A percentile compares a stretch with the other conserved stretches of the same genome.
phyloP scores from a whole-genome alignment of 2,888 invertebrate genomes.

The Dendrolimus pini region DNA sequence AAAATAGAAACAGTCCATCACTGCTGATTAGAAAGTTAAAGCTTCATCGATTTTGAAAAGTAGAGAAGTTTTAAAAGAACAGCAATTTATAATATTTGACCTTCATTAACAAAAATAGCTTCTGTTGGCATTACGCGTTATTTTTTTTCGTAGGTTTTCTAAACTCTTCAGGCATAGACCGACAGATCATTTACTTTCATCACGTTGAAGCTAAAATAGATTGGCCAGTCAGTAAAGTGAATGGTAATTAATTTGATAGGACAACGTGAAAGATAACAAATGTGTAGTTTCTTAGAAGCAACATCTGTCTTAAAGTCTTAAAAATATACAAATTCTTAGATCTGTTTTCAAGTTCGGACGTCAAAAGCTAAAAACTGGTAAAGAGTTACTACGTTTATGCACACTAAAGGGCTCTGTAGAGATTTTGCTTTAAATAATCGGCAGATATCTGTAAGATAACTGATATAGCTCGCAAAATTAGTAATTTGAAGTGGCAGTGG shows the following conservation, averaged over 20 bases:
- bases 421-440: no score
- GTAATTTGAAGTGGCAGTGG: no score
- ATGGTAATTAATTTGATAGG: not conserved
- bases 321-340: no score
- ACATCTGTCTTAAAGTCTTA: no score
- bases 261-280: not conserved
- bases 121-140: not conserved
- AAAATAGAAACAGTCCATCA: no score
- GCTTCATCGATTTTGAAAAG: not conserved
- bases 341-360: no score
- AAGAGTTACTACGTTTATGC: no score
- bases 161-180: not conserved
- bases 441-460: no score
- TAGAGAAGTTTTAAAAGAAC: not conserved
- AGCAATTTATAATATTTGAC: not conserved
- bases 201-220: not conserved
- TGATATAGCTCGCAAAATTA: no score
- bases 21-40: no score
- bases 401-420: no score
- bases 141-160: not conserved
- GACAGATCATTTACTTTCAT: not conserved
- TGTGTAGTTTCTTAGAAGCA: not conserved
- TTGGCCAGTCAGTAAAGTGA: not conserved
- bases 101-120: not conserved
- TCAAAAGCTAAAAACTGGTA: no score